Percentiles rank a stretch among this genome's conserved stretches.
Conservation (phyloP, 1,140 invertebrate species). For the Anthonomus grandis region DNA sequence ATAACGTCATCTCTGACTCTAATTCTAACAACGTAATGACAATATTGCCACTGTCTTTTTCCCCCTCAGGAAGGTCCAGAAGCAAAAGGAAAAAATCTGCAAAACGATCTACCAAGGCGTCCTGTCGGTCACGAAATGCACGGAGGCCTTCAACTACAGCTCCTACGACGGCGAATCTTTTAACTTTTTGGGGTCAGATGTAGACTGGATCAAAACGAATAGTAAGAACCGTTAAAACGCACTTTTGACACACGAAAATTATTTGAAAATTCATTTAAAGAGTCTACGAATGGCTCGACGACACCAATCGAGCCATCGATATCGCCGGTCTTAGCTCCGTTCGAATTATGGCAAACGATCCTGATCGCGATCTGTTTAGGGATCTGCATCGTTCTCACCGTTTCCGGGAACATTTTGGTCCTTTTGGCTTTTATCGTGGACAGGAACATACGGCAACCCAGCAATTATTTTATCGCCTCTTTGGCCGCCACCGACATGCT, state of each 20-base stretch:
- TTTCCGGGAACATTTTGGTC: constrained; percentile 95
- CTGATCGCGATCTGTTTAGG: constrained; percentile 87
- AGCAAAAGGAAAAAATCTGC: constrained; percentile 63
- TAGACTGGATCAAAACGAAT: constrained; percentile 24
- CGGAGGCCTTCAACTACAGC: constrained; percentile 53
- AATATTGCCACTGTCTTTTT: too few species aligned
- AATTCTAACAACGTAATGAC: too few species aligned
- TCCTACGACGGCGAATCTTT: constrained; percentile 35
- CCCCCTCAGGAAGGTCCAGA: constrained; percentile 60
- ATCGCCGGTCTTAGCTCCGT: constrained; percentile 72
- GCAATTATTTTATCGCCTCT: constrained; percentile 99
- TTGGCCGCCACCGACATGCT: constrained; percentile 96
- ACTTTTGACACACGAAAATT: too few species aligned
- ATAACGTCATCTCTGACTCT: too few species aligned
- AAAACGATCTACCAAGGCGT: constrained; percentile 61
- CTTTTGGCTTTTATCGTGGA: constrained; percentile 96
- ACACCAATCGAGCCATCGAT: constrained; percentile 39
- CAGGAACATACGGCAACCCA: constrained; percentile 94
- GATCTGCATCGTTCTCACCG: constrained; percentile 86
- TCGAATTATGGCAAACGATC: constrained; percentile 86
- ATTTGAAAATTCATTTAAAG: constrained; percentile 12
- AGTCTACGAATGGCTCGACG: constrained; percentile 31
- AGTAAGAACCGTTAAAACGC: too few species aligned
- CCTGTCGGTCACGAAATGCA: constrained; percentile 58
- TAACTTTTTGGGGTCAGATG: constrained; percentile 34